A percentile compares a stretch with the other conserved stretches of the same genome.
Evolutionary conservation across 2,888 invertebrate genomes (phyloP).

Genomic region (Colletes collaris): DNA sequence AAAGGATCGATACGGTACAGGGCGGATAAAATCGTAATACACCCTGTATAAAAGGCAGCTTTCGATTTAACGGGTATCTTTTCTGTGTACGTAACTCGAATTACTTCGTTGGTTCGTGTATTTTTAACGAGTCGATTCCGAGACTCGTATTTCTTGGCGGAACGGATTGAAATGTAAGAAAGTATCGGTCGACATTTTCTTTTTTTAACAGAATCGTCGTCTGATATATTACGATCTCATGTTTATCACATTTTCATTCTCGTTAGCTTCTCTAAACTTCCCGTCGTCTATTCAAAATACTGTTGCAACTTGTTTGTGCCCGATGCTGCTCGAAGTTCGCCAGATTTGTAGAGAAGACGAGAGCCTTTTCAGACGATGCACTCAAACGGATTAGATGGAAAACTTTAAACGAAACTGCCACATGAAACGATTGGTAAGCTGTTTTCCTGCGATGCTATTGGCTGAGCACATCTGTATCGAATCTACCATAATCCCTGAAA

Average conservation of each 20-base stretch:
- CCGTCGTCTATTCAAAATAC: slow-evolving; percentile 32
- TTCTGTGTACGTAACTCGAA: no score
- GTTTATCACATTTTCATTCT: background rate
- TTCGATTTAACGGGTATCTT: background rate
- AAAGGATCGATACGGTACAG: background rate
- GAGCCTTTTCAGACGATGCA: slow-evolving; percentile 62
- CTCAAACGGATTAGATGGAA: slow-evolving; percentile 70
- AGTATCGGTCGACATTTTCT: no score
- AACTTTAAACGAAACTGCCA: slow-evolving; percentile 72
- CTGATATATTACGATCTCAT: no score
- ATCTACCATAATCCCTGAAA: slow-evolving; percentile 12
- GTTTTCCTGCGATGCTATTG: slow-evolving; percentile 33
- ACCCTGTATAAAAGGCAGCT: background rate
- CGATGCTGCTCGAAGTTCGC: slow-evolving; percentile 36
- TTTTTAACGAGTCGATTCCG: no score
- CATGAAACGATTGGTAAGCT: slow-evolving; percentile 67
- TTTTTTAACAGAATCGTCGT: no score
- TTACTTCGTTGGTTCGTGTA: no score
- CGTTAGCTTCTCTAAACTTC: background rate
- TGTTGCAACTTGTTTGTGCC: slow-evolving; percentile 28
- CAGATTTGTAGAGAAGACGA: slow-evolving; percentile 49
- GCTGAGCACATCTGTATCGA: slow-evolving; percentile 26
- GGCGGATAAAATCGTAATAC: no score
- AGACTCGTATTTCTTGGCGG: no score
- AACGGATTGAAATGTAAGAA: no score